These are phyloP conservation scores for Drosophila obscura DNA, from an alignment of 1,140 invertebrate genomes.

Conservation along the genomic window DNA sequence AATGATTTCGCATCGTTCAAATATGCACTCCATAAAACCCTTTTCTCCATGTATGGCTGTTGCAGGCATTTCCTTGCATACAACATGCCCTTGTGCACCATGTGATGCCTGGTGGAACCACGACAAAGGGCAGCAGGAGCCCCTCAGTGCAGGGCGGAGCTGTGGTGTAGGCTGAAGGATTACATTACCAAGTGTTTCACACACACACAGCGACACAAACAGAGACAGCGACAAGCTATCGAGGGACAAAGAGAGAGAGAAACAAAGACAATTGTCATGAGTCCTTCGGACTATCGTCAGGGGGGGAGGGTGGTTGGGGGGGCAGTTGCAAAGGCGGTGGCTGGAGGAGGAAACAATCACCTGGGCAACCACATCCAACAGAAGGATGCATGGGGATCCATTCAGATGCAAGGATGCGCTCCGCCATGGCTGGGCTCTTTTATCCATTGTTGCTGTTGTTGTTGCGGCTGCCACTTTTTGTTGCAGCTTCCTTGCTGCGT, in stretches of 20 bases:
- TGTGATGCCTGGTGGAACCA: no score
- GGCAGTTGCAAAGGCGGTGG: no score
- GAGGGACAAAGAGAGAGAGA: not conserved
- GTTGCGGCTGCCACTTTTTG: slow-evolving; percentile 35
- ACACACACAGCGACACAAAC: slow-evolving; percentile 10
- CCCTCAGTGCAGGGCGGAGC: not conserved
- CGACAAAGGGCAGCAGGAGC: not conserved
- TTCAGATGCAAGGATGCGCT: slow-evolving; percentile 36
- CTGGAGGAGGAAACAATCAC: slow-evolving; percentile 43
- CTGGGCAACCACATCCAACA: slow-evolving; percentile 56
- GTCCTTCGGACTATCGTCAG: slow-evolving; percentile 49
- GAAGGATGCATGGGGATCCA: slow-evolving; percentile 10
- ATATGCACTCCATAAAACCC: no score
- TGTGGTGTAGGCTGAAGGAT: slow-evolving; percentile 38
- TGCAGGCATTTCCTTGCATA: no score
- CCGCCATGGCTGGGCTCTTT: slow-evolving; percentile 34
- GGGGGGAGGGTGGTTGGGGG: not conserved
- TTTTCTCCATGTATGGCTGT: no score
- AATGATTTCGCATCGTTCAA: no score
- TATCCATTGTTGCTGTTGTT: slow-evolving; percentile 47
- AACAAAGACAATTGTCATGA: slow-evolving; percentile 62
- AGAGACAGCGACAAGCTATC: slow-evolving; percentile 1
- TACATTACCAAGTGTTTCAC: slow-evolving; percentile 57
- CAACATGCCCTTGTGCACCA: no score
- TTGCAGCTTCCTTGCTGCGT: slow-evolving; percentile 54